Evolutionary conservation across 2,888 invertebrate species (phyloP), one percentile per base, ranked within the genome.

Genomic region (Drosophila longiperda): DNA sequence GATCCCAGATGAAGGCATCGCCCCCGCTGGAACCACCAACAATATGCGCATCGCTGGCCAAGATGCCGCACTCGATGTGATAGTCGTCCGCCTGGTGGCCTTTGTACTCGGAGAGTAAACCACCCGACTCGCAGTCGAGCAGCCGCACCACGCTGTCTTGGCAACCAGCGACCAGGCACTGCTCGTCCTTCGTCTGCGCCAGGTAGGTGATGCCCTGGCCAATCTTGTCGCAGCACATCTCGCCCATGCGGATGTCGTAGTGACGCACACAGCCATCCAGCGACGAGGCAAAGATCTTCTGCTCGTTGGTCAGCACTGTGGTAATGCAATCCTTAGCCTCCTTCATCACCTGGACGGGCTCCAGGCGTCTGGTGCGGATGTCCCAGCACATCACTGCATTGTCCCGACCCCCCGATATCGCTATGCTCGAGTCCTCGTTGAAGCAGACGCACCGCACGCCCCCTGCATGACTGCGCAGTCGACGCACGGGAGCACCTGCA

Each of bases 361-460:
- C 96, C 58, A 95, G 93, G 60, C 94, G 95, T 62, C 95, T 94
- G 1, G 95, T 95, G 76, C 96, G 94, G 36, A 95, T 94, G 92
- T 99, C 99, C 98, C 99, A 99, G 82, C 97, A 96, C 94, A 97
- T 96, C 0, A 99, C 96, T 0, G 97, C 96, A 90, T 99, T 98
- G 92, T 99, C 99, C 61, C 97, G 95, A 15, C 98, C 97, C 0
- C 99, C 99, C 3, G 99, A 99, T 34, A 99, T 93, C 0, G 97
- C 96, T 91, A 99, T 95, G 1, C 97, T 96, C 0, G 99, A 98
- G 91, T 99, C 98, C 93, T 99, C 99, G 92, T 99, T 99, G 92
- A 97, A 99, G 79, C 95, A 94, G 8, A 93, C 92, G 67, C 93
- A 93, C 50, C 96, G 98, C 0, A 99, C 97, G 4, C 96, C 95